Evolutionary conservation across 2,797 vertebrate species (phyloP), one percentile per base, ranked within the genome.

Genomic region (Melopsittacus undulatus): DNA sequence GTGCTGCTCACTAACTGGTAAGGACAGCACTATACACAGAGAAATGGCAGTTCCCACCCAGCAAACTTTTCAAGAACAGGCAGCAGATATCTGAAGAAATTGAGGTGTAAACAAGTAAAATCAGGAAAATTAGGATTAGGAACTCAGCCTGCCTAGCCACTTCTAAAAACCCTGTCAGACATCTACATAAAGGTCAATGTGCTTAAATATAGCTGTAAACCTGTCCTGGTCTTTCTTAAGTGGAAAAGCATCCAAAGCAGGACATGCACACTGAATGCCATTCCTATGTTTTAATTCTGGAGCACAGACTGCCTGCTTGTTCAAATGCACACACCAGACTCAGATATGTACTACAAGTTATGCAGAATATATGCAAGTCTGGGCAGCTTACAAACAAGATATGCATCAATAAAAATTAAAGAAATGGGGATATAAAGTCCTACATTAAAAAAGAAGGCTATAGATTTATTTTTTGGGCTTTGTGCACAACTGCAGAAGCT

Each of bases 281-380:
- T 17, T 61, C 62, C 56, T 32, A 43, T 2, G 4, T 45, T 74
- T 62, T 72, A 51, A 62, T 14, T 24, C 52, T 3, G 1, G 64
- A 68, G 72, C 27, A 34, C 19, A 78, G n/a, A 6, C 43, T n/a
- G 9, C 19, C 16, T 52, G 18, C 34, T 49, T 29, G 7, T 16
- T 74, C 48, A 78, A 75, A 72, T 22, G 19, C 76, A 42, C 0
- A 0, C 10, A 38, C 5, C 0, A 2, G 48, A 45, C 14, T 66
- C 67, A 20, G 0, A 0, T 14, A 16, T 0, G 3, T 22, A 48
- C 30, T 20, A 32, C 2, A 6, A 51, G 23, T 59, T 86, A 43
- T 8, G 26, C 8, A 48, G 30, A 76, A 57, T 38, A 26, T 51
- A 3, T 10, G 29, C 40, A 82, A 70, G 38, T 30, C 61, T 34